Evolutionary conservation across 2,888 invertebrate species (phyloP).

Genomic region (Acleris emargana): DNA sequence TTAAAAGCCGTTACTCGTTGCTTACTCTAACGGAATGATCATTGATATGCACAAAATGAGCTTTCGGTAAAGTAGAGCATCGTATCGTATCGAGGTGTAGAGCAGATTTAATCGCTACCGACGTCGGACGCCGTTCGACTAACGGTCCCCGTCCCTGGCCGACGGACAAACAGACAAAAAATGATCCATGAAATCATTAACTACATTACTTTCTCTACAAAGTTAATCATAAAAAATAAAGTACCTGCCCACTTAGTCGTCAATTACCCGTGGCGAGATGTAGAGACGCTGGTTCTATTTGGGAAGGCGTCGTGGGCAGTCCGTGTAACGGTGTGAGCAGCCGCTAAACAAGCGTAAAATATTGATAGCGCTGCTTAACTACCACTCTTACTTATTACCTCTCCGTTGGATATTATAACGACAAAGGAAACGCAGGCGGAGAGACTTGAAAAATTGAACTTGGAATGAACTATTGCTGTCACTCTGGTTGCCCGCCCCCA

Average conservation of each 20-base stretch:
- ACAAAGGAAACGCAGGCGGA: no score
- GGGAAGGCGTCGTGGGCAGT: not conserved
- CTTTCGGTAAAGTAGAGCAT: constrained; percentile 37
- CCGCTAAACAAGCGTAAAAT: no score
- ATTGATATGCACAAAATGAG: constrained; percentile 37
- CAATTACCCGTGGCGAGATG: constrained; percentile 29
- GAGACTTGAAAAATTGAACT: no score
- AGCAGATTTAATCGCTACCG: constrained; percentile 44
- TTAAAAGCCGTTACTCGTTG: constrained; percentile 8
- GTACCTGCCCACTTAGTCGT: constrained; percentile 21
- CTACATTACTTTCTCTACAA: constrained; percentile 33
- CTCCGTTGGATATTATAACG: no score
- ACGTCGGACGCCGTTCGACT: constrained; percentile 53
- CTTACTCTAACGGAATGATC: constrained; percentile 24
- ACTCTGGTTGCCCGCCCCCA: no score
- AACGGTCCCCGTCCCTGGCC: constrained; percentile 61
- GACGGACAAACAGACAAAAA: constrained; percentile 34
- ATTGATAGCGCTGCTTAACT: no score
- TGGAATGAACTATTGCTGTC: no score
- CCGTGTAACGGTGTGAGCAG: constrained; percentile 13
- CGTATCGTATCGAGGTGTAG: constrained; percentile 41
- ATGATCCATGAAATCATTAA: constrained; percentile 38
- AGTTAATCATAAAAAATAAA: constrained; percentile 16
- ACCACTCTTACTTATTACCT: no score
- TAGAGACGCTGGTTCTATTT: constrained; percentile 14